phyloP scores from a whole-genome alignment of 2,888 invertebrate genomes.

The Ecliptopera silaceata region DNA sequence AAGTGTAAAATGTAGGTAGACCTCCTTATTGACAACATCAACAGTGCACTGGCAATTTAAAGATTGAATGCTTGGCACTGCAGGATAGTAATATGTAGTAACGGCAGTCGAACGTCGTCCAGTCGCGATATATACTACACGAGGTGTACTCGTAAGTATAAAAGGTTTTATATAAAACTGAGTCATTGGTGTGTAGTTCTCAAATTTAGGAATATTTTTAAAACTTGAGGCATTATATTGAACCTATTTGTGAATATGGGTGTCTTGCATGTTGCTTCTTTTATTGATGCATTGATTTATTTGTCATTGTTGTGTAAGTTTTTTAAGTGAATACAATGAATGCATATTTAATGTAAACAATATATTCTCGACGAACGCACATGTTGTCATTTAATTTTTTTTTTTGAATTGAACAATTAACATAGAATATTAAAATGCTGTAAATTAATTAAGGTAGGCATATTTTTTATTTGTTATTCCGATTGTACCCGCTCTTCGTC shows the following conservation, averaged over 20 bases:
- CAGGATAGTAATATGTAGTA: neutral
- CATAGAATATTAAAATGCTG: neutral
- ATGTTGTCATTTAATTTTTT: neutral
- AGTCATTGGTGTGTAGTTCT: neutral
- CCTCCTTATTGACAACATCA: slow-evolving; percentile 2
- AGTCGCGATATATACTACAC: neutral
- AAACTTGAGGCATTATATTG: neutral
- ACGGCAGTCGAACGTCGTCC: neutral
- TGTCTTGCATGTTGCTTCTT: neutral
- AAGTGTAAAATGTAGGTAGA: neutral
- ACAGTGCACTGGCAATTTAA: too few species aligned
- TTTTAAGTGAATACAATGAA: too few species aligned
- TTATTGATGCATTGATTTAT: neutral
- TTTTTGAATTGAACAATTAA: neutral
- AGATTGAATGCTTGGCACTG: slow-evolving; percentile 3
- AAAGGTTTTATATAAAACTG: neutral
- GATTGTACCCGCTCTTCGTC: too few species aligned
- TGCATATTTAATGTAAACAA: neutral
- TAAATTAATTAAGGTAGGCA: neutral
- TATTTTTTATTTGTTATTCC: neutral
- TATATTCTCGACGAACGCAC: slow-evolving; percentile 7
- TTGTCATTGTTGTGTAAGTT: neutral
- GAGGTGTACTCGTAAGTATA: too few species aligned
- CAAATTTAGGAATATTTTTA: neutral
- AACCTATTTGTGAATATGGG: neutral